These are phyloP conservation scores for Therioaphis trifolii DNA, from an alignment of 2,888 invertebrate species.

Conservation along the genomic window DNA sequence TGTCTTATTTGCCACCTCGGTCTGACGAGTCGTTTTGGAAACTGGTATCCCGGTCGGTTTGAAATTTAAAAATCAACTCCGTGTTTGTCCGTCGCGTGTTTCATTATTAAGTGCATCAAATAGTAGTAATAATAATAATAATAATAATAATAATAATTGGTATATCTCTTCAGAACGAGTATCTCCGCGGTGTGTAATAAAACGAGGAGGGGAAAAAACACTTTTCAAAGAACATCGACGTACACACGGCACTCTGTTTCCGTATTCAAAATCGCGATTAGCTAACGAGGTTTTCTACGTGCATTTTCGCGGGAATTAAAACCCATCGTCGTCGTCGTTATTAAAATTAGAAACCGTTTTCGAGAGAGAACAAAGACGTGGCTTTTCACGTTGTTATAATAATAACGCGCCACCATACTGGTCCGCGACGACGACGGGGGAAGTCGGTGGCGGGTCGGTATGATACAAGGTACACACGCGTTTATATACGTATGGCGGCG, in stretches of 20 bases:
- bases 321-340: background rate
- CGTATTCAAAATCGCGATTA: background rate
- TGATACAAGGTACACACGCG: background rate
- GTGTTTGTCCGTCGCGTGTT: background rate
- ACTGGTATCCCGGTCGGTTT: slow-evolving; percentile 16
- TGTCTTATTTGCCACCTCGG: slow-evolving; percentile 47
- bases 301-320: slow-evolving; percentile 32
- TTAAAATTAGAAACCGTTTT: slow-evolving; percentile 57
- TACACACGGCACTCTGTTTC: no score
- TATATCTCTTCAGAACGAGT: no score
- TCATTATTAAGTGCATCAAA: background rate
- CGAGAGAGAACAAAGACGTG: slow-evolving; percentile 47
- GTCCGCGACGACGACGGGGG: background rate
- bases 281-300: background rate
- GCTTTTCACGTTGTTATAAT: slow-evolving; percentile 49
- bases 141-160: no score
- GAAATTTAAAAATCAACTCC: slow-evolving; percentile 13
- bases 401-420: slow-evolving; percentile 22
- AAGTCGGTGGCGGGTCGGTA: background rate
- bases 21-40: slow-evolving; percentile 33
- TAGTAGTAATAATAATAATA: no score
- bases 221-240: no score
- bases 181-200: background rate
- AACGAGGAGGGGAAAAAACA: background rate
- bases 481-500: background rate